A percentile compares a stretch with the other conserved stretches of the same genome.
Evolutionary conservation across 92 coral and sea anemone genomes (phyloP).

Genomic region (Micromussa lordhowensis): DNA sequence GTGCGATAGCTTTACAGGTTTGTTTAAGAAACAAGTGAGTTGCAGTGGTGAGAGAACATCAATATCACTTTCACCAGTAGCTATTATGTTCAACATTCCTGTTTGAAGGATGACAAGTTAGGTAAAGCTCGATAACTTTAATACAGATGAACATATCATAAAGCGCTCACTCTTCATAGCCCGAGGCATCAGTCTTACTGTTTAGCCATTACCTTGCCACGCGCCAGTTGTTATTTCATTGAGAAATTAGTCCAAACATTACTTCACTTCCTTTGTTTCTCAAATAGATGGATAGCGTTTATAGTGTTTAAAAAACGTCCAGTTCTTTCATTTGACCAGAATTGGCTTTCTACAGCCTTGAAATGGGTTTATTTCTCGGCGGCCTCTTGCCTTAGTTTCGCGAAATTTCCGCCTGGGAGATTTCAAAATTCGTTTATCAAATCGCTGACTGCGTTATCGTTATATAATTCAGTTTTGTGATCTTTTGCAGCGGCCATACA

Average conservation of each 20-base stretch:
- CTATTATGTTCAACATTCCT: slow-evolving; percentile 13
- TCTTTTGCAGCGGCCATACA: slow-evolving; percentile 7
- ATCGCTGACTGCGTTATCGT: background rate
- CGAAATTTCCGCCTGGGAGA: slow-evolving; percentile 9
- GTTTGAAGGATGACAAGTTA: background rate
- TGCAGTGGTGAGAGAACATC: background rate
- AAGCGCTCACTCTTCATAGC: background rate
- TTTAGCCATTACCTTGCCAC: background rate
- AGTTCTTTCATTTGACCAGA: background rate
- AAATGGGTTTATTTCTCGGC: background rate
- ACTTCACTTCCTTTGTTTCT: background rate
- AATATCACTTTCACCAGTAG: slow-evolving; percentile 4
- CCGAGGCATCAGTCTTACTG: background rate
- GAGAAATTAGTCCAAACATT: slow-evolving; percentile 4
- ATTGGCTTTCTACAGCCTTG: background rate
- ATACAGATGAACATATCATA: background rate
- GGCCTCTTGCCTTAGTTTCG: background rate
- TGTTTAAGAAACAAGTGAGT: background rate
- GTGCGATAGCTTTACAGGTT: background rate
- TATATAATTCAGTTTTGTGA: slow-evolving; percentile 11
- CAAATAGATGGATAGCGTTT: background rate
- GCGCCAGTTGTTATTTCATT: background rate
- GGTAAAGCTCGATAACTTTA: background rate
- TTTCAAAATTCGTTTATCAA: background rate
- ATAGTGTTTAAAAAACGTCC: slow-evolving; percentile 11